Evolutionary conservation across 2,888 invertebrate species (phyloP), one percentile per base, ranked within the genome.

Genomic region (Metopia argyrocephala): DNA sequence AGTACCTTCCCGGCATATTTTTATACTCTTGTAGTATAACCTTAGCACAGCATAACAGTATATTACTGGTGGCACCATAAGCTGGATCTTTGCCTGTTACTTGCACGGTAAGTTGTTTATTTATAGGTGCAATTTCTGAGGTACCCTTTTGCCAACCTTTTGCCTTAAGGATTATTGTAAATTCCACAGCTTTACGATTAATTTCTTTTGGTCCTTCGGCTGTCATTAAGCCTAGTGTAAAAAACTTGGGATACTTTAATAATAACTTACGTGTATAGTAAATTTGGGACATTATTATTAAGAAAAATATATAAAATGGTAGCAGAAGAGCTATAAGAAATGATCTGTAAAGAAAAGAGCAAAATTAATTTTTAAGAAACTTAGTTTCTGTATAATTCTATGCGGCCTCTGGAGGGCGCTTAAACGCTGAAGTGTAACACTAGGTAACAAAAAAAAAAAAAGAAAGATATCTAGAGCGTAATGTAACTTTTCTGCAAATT

Each of bases 31-130:
- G 92, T 25, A 97, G 91, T 56, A 97, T 89, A 0, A 93, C 94
- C 78, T 95, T 85, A 0, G 95, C 97, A 66, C 94, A 91, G 78
- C 94, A 91, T 7, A 97, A 90, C 78, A 96, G 87, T 64, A 93
- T 92, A 15, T 92, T 92, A 65, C 94, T 94, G 0, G 96, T 97
- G 7, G 94, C 92, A 2, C 95, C 94, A 91, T 97, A 98, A 25
- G 94, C 96, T 2, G 86, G 86, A 85, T 86, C 85, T 21, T 68
- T 79, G 6, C 84, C 85, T 7, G 78, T 75, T 6, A 96, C 94
- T 91, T 92, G 92, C 0, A 93, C 93, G 5, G 92, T 90, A 31
- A 95, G 89, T 78, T 89, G 91, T 86, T 93, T 94, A 79, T 93
- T 92, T 0, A 94, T 94, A 20, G 92, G 89, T 73, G 92, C 92